Conservation (phyloP, 2,888 invertebrate species). For the Eilema depressum region DNA sequence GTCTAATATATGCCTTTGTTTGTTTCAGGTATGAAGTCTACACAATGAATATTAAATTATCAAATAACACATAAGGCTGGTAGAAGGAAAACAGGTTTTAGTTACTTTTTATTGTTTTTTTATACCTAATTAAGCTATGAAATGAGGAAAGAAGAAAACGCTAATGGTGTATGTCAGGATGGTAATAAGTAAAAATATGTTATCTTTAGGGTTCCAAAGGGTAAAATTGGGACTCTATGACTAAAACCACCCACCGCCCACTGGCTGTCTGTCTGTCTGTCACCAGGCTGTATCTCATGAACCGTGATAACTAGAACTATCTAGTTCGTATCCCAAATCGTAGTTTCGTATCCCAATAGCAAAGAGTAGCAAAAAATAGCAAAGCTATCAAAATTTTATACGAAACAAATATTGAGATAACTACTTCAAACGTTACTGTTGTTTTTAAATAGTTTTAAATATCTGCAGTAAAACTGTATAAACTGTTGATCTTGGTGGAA, state of each 20-base stretch:
- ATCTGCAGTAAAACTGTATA: no score
- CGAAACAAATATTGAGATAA: background rate
- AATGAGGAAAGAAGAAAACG: background rate
- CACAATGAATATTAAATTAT: background rate
- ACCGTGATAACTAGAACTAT: no score
- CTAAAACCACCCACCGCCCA: no score
- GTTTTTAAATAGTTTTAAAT: no score
- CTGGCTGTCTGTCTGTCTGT: no score
- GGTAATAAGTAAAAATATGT: background rate
- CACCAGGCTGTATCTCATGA: no score
- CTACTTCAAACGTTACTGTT: background rate
- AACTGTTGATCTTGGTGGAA: no score
- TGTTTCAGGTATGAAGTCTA: slow-evolving; percentile 47
- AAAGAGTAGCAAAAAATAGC: no score
- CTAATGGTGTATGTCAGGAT: background rate
- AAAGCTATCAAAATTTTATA: background rate
- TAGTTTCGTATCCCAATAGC: no score
- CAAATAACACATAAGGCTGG: background rate
- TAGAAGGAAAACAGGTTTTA: background rate
- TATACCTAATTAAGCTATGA: background rate
- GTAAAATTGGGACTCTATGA: no score
- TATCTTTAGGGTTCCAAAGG: no score
- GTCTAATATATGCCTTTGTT: slow-evolving; percentile 17
- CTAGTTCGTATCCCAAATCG: no score
- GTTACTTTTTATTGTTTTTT: background rate